Evolutionary conservation across 2,888 invertebrate genomes (phyloP), one percentile per base, ranked within the genome.

Genomic region (Heliconius erato): DNA sequence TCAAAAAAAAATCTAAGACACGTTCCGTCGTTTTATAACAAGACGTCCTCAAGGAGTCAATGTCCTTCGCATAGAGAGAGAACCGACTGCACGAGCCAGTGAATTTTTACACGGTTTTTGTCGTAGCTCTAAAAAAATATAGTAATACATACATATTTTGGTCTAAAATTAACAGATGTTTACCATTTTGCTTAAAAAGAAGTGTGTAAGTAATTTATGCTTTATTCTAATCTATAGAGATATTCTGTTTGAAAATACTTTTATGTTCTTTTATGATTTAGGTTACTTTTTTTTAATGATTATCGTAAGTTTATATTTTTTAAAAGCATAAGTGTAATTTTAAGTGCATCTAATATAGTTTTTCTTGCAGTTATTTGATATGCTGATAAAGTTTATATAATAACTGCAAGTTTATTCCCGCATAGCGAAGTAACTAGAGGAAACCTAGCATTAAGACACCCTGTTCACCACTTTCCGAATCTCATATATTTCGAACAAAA

Each of bases 1-100:
- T 14, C 28, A 44, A 28, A 77, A 81, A 35, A 77, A 80, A 82
- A 78, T 82, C 82, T 72, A 71, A 82, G 79, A 76, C 82, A 82
- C 79, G 82, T 49, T 69, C 76, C 79, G 71, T 80, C 76, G 54
- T 63, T 69, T 82, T 79, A 32, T 68, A 63, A 81, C 76, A 65
- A 72, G 81, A 78, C 63, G 71, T 71, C 71, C 81, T 81, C 69
- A 49, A 78, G 63, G 63, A 68, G 81, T 76, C 81, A 76, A 77
- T 81, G 77, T 81, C 77, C 81, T 77, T 49, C 44, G 76, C n/a
- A 35, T 35, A 40, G 26, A 59, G 40, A 40, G 35, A 63, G 63
- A 35, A 54, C 23, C 23, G 54, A 54, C 54, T 54, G 23, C 63
- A 76, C 76, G 74, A 76, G 63, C 35, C 35, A 63, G 7, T 63